Conservation (phyloP, 2,797 vertebrate species). For the Alfaro cultratus region DNA sequence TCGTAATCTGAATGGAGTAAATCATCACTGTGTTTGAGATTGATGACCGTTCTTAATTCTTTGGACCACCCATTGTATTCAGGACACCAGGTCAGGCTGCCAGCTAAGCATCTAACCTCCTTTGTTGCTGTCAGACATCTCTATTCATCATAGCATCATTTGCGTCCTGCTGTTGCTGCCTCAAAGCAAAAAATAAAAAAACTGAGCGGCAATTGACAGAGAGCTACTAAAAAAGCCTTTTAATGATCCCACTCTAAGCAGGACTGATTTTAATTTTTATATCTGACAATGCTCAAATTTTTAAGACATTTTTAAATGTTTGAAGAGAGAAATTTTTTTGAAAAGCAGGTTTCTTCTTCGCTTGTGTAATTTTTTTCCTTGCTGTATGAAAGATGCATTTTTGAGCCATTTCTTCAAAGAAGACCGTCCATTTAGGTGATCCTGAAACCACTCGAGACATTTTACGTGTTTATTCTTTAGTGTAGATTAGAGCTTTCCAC, state of each 20-base stretch:
- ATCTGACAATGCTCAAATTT: background rate
- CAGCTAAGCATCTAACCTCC: conserved; percentile 64
- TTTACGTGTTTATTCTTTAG: background rate
- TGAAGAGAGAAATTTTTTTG: background rate
- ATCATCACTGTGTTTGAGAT: conserved; percentile 65
- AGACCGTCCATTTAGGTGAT: background rate
- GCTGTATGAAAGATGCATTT: background rate
- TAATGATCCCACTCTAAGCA: background rate
- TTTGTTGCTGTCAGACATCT: conserved; percentile 71
- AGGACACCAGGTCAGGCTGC: conserved; percentile 60
- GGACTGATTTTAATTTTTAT: background rate
- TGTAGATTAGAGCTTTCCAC: conserved; percentile 1
- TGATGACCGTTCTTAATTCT: conserved; percentile 55
- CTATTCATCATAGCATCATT: conserved; percentile 68
- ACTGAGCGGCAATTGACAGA: conserved; percentile 38
- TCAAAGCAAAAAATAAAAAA: conserved; percentile 11
- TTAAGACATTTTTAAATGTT: background rate
- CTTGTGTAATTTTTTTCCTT: background rate
- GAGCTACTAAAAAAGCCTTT: background rate
- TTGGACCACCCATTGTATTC: conserved; percentile 67
- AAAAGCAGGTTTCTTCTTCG: background rate
- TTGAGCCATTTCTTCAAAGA: background rate
- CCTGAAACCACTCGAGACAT: conserved; percentile 3
- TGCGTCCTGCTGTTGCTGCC: conserved; percentile 48
- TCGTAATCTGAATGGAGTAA: conserved; percentile 60